These are phyloP conservation scores for Phalacrocorax aristotelis DNA, from an alignment of 2,113 vertebrate species.

Conservation along the genomic window DNA sequence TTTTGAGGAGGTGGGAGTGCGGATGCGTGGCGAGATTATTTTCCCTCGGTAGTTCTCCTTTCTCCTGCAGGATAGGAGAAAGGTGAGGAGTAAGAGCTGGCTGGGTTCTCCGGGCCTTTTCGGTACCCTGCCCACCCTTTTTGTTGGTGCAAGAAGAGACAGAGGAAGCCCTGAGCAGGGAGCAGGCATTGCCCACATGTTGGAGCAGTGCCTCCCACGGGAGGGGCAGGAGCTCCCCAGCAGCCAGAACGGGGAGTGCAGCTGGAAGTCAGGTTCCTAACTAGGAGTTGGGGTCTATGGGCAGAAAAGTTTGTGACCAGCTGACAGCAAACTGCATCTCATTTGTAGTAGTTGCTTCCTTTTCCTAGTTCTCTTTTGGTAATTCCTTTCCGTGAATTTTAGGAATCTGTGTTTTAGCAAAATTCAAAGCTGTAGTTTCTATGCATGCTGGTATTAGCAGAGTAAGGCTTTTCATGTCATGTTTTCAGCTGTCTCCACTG, in stretches of 20 bases:
- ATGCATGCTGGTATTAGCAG: background rate
- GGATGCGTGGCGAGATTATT: background rate
- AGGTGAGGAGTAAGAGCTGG: too few relatives aligned
- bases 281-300: background rate
- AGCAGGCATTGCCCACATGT: fast-evolving
- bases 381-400: background rate
- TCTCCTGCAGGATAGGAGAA: background rate
- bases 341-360: background rate
- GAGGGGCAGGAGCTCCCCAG: background rate
- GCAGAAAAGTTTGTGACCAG: background rate
- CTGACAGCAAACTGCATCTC: background rate
- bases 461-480: fast-evolving
- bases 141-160: background rate
- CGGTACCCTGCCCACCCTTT: background rate
- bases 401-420: background rate
- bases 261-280: background rate
- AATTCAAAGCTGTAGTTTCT: background rate
- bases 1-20: background rate
- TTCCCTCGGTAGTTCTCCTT: background rate
- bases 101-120: background rate
- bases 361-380: background rate
- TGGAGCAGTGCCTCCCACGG: fast-evolving
- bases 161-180: background rate
- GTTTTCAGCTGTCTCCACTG: background rate
- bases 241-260: background rate